These are phyloP conservation scores for Haemorhous mexicanus DNA, from an alignment of 2,113 vertebrate genomes.

Conservation along the genomic window DNA sequence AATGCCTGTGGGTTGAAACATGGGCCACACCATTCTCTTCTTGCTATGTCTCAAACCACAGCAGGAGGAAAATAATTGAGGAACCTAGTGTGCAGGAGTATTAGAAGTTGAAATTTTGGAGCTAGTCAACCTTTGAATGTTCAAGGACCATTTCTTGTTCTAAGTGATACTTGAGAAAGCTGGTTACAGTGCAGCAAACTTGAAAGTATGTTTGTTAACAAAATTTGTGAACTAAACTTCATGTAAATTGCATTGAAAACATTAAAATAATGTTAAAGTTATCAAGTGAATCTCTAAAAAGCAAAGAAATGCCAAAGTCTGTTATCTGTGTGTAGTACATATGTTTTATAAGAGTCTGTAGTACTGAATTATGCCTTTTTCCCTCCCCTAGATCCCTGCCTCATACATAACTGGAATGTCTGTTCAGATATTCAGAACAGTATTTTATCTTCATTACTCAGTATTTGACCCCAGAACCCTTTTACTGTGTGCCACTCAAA, in stretches of 20 bases:
- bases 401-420: neutral
- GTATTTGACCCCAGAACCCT: neutral
- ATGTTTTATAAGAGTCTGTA: neutral
- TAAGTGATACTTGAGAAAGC: neutral
- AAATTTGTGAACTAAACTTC: neutral
- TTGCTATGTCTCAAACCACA: neutral
- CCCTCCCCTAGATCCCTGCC: accelerated
- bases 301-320: neutral
- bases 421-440: neutral
- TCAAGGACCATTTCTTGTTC: neutral
- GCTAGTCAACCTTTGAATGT: neutral
- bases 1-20: neutral
- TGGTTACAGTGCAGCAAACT: neutral
- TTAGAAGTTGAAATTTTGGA: neutral
- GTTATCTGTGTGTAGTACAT: neutral
- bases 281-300: neutral
- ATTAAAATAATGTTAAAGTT: neutral
- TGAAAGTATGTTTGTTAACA: neutral
- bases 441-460: neutral
- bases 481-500: neutral
- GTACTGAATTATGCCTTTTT: neutral
- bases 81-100: neutral
- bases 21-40: neutral
- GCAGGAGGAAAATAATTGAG: neutral
- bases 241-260: neutral